phyloP scores from a whole-genome alignment of 1,140 invertebrate species.

The Nixonia krombeini region DNA sequence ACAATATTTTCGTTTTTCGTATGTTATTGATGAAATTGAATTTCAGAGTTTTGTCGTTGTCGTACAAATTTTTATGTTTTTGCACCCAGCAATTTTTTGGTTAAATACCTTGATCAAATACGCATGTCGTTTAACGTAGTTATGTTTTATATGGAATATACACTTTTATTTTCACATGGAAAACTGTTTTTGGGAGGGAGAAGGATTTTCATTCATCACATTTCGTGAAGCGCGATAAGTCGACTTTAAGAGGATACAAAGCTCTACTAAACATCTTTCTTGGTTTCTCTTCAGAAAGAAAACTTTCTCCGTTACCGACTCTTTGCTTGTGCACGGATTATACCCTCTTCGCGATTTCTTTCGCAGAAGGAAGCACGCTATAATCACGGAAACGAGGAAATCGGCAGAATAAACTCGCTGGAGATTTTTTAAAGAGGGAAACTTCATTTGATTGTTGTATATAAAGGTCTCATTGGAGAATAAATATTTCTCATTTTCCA shows the following conservation, averaged over 20 bases:
- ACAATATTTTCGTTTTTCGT: no score
- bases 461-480: slow-evolving; percentile 6
- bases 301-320: slow-evolving; percentile 35
- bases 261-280: slow-evolving; percentile 50
- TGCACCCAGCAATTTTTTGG: no score
- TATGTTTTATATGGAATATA: no score
- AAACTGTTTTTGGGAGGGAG: slow-evolving; percentile 18
- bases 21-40: no score
- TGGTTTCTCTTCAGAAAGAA: slow-evolving; percentile 45
- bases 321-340: slow-evolving; percentile 38
- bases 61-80: no score
- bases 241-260: slow-evolving; percentile 58
- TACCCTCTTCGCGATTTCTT: slow-evolving; percentile 32
- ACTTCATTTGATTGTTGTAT: slow-evolving; percentile 28
- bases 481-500: no score
- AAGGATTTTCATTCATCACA: slow-evolving; percentile 54
- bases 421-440: slow-evolving; percentile 16
- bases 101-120: no score
- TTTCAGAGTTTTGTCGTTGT: no score
- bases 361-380: slow-evolving; percentile 33
- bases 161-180: no score
- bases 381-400: slow-evolving; percentile 42
- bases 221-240: slow-evolving; percentile 59
- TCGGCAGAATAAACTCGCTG: slow-evolving; percentile 31
- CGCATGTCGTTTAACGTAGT: no score